Evolutionary conservation across 2,113 vertebrate genomes (phyloP), one percentile per base, ranked within the genome.

Genomic region (Otus sunia): DNA sequence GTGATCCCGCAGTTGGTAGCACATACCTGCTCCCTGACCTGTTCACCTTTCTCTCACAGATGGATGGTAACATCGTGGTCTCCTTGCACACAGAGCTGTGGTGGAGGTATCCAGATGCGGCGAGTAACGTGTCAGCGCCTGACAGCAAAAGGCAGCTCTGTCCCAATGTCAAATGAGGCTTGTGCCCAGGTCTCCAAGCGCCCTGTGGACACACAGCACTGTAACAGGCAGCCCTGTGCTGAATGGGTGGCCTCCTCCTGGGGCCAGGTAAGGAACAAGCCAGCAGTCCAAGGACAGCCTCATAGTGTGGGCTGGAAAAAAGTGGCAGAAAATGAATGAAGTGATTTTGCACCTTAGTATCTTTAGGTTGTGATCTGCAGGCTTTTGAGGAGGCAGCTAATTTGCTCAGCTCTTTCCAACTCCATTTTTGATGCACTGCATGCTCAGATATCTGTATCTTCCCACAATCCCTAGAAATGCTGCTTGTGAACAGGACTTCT

Each of bases 61-160:
- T 99, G 99, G 99, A 98, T 98, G 96, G 98, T 98, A 29, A 99
- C 99, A 6, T 98, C 98, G 3, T 99, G 99, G 99, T 99, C 98
- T 7, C 62, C 97, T 14, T 99, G 99, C 84, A 98, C 99, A 3
- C 98, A 86, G 90, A 98, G 97, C 88, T 99, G 99, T 5, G 99
- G 99, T 9, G 98, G 98, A 49, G 99, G 99, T 2, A 82, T 98
- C 41, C 99, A 99, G 98, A 98, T 80, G 6, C 98, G 99, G 71
- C 96, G 97, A 20, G 98, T 99, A 72, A 99, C 98, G 1, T 99
- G 99, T 93, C 97, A 98, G 92, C 98, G 97, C 81, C 96, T 98
- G 66, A 98, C 98, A 81, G 98, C 97, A 0, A 94, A 82, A 37
- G 98, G 98, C 55, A 95, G 79, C 74, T 98, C 98, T 17, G 95